Base-by-base conservation (phyloP, 2,888 invertebrate genomes). In the Scaptomyza parva region DNA sequence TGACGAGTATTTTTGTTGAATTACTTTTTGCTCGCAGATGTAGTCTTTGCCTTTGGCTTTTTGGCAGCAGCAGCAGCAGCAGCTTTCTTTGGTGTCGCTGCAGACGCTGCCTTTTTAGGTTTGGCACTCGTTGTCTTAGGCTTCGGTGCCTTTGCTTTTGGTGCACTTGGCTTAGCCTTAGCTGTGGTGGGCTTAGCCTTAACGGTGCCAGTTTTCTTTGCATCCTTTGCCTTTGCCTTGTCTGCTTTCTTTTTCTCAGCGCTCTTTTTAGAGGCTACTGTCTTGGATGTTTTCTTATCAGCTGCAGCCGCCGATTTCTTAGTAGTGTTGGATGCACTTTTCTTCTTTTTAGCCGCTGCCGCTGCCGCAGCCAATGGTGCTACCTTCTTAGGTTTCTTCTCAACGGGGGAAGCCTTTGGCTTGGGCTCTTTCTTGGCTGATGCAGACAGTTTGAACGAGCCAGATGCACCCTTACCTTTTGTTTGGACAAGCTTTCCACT, bases 401-500 rank as follows among this genome's bases (percentile, higher is more conserved):
- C n/a, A n/a, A n/a, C n/a, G n/a, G n/a, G n/a, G n/a, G n/a, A n/a
- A n/a, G n/a, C n/a, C n/a, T n/a, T n/a, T n/a, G n/a, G n/a, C n/a
- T n/a, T n/a, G n/a, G 71, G 59, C 7, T 71, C 64, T 28, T 70
- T 78, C 22, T 75, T 75, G 47, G 70, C 65, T 12, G 76, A 57
- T 14, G 78, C 66, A 26, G 81, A 68, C 9, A 81, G 40, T 45
- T 77, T 81, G 30, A 81, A 81, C 11, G 78, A 81, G 33, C 80
- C 80, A 30, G 76, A 66, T 6, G 81, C 81, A 24, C 81, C 81
- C 50, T 76, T 76, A n/a, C 81, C 80, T 50, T 80, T 82, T n/a
- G 78, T 75, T 64, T 81, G 82, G 12, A 81, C 70, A 52, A 94
- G 84, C 14, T 89, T 88, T 17, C 93, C 93, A n/a, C n/a, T n/a